These are phyloP conservation scores for Diarsia mendica DNA, from an alignment of 2,888 invertebrate genomes.

Conservation along the genomic window DNA sequence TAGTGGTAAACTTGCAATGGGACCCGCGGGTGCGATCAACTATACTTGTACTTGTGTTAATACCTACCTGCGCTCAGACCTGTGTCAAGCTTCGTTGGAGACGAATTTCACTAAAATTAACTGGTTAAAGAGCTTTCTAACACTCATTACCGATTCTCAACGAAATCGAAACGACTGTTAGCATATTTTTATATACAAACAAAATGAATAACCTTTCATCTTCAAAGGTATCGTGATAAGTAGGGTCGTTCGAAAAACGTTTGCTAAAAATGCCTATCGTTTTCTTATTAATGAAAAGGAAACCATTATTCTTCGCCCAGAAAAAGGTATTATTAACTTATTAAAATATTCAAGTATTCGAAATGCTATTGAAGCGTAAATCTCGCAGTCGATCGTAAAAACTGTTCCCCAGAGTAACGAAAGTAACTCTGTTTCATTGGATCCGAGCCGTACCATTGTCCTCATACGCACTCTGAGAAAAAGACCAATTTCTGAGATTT, in stretches of 20 bases:
- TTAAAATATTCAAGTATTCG: slow-evolving; percentile 84
- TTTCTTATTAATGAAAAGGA: slow-evolving; percentile 73
- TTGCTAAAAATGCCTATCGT: slow-evolving; percentile 62
- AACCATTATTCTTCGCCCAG: slow-evolving; percentile 71
- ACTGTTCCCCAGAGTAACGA: slow-evolving; percentile 83
- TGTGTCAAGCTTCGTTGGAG: slow-evolving; percentile 79
- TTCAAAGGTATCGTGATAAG: slow-evolving; percentile 57
- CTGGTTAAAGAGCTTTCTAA: slow-evolving; percentile 72
- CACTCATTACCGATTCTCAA: slow-evolving; percentile 62
- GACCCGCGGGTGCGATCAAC: slow-evolving; percentile 81
- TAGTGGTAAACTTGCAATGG: slow-evolving; percentile 78
- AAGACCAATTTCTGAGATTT: slow-evolving; percentile 90
- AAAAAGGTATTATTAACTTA: slow-evolving; percentile 77
- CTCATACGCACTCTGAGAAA: slow-evolving; percentile 87
- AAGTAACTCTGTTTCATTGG: slow-evolving; percentile 86
- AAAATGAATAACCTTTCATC: slow-evolving; percentile 58
- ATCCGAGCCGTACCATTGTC: slow-evolving; percentile 84
- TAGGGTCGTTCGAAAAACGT: slow-evolving; percentile 49
- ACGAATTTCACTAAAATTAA: slow-evolving; percentile 77
- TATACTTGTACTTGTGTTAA: slow-evolving; percentile 81
- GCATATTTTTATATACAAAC: slow-evolving; percentile 50
- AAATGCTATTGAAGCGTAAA: slow-evolving; percentile 83
- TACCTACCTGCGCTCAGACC: slow-evolving; percentile 77
- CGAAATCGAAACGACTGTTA: slow-evolving; percentile 38
- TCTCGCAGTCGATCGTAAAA: slow-evolving; percentile 86